Base-by-base conservation (phyloP, 2,888 invertebrate genomes). In the Drosophila monieri region DNA sequence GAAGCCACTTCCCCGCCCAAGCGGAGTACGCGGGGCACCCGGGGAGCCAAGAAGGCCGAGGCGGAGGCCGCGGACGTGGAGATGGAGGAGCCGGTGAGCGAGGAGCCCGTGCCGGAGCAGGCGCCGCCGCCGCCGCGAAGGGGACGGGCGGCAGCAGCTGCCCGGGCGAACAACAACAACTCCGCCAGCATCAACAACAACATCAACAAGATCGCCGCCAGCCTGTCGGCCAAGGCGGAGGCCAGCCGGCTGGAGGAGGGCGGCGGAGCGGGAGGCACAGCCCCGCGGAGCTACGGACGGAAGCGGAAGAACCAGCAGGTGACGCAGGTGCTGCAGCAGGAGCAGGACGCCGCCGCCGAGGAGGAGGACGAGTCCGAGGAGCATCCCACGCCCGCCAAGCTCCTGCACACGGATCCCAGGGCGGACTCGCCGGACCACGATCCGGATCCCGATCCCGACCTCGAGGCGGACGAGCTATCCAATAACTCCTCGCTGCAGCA, bases 241-340 rank as follows among this genome's bases (percentile, higher is more conserved):
- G 86, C 89, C n/a, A 80, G 67, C 41, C 71, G 74, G 0, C 59
- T 73, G 14, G 30, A 58, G 0, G 80, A 80, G 18, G 77, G 69
- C 25, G 83, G 64, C 37, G 54, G 12, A 15, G 53, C 12, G 37
- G 44, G 12, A 15, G 53, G 18, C 47, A 67, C 51, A 51, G 6
- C 54, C 27, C 35, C n/a, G 14, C 47, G 52, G 64, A 44, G 89
- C 66, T 91, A 91, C 60, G 89, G 88, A 1, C 88, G 91, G n/a
- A 91, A 91, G 62, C 86, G 92, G 3, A 91, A 91, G 74, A 90
- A 90, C 73, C 90, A 89, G 77, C 88, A 80, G 68, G 87, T 84
- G 53, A 85, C 80, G 8, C 89, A 87, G 53, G 77, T 83, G 18
- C 69, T 79, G 54, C 89, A 80, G 55, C 80, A 66, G 39, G 44